Evolutionary conservation across 2,888 invertebrate genomes (phyloP), one percentile per base, ranked within the genome.

Genomic region (Protonemura montana): DNA sequence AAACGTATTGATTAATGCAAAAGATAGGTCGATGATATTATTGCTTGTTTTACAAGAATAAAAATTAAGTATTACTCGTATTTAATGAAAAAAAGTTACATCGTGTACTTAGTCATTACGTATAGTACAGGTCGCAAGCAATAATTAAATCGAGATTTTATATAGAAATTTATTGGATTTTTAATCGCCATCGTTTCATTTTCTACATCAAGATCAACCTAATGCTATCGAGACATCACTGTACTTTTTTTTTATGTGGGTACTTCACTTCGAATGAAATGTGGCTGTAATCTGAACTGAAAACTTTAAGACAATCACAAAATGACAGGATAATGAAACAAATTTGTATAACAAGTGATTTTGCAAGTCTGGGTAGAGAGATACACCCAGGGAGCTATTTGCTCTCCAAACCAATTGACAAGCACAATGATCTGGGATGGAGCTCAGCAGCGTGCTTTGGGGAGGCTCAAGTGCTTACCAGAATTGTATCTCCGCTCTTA

Each of bases 31-130:
- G 59, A 59, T 21, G 59, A 21, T 78, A 78, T 78, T 78, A 78
- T 26, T 78, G 26, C 78, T 78, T 27, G 28, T 78, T 78, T 78
- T 78, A 78, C 28, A 78, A 78, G 28, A 27, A 78, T 78, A 78
- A 78, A 26, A 27, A 78, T 78, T 27, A 78, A 78, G 27, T 78
- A 78, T 78, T 78, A 78, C 10, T 59, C 59, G 59, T 21, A 59
- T 21, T 10, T 35, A 35, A 6, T 35, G 6, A 21, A 59, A 59
- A 59, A 59, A 59, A 59, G 21, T 59, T 59, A 59, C 59, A 59
- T 59, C 59, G 59, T 59, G 59, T 59, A 59, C 59, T 59, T 59
- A 13, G 59, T 59, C 59, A 59, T 59, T 59, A 59, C 21, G 35
- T 59, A 7, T 59, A 16, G 13, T 59, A 35, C 35, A 35, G 10